Evolutionary conservation across 2,113 vertebrate genomes (phyloP).

Genomic region (Shinisaurus crocodilurus): DNA sequence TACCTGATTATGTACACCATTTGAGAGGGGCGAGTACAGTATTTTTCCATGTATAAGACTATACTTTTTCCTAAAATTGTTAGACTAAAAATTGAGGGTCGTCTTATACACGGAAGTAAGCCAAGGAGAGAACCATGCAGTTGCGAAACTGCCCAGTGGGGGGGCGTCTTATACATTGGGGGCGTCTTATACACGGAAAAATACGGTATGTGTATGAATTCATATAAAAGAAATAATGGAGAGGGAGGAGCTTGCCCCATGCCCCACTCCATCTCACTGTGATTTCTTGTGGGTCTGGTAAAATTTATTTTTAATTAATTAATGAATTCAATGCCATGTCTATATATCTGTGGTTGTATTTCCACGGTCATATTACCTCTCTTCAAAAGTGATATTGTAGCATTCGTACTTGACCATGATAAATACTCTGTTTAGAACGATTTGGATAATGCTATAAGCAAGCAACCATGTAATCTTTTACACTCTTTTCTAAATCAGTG

Average conservation of each 20-base stretch:
- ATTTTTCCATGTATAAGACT: no score
- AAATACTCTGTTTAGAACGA: conserved; percentile 3
- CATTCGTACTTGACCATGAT: conserved; percentile 4
- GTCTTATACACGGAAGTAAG: no score
- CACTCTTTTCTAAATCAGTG: conserved; percentile 10
- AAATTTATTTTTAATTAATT: conserved; percentile 11
- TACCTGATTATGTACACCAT: not conserved
- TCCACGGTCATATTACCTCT: not conserved
- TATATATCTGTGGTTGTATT: not conserved
- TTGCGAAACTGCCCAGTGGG: no score
- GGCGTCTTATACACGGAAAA: no score
- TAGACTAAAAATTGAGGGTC: no score
- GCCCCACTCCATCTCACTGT: not conserved
- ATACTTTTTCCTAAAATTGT: no score
- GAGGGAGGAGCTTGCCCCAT: not conserved
- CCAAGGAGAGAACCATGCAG: no score
- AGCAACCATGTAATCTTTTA: conserved; percentile 9
- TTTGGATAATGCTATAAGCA: conserved; percentile 16
- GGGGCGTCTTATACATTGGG: no score
- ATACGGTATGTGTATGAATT: not conserved
- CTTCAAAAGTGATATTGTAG: not conserved
- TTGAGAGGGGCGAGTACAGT: not conserved
- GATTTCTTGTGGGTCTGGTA: not conserved
- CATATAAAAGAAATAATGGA: not conserved
- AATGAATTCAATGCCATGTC: not conserved